Percentiles rank a stretch among this genome's conserved stretches.
These are phyloP conservation scores for Oxycera nigricornis DNA, from an alignment of 2,888 invertebrate genomes.

Conservation along the genomic window DNA sequence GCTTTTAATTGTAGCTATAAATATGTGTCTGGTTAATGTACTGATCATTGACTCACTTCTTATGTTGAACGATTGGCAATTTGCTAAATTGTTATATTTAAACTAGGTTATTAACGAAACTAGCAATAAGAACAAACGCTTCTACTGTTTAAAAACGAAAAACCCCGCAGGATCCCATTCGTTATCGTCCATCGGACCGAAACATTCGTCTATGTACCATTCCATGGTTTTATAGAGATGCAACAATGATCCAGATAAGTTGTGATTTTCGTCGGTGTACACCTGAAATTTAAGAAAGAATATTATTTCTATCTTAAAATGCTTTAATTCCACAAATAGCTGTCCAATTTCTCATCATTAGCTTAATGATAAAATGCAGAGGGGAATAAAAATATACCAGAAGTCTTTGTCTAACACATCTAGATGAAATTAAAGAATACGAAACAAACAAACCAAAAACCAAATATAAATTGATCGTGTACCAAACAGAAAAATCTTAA, in stretches of 20 bases:
- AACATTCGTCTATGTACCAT: conserved; percentile 84
- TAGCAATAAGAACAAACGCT: not conserved
- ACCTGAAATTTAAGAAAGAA: conserved; percentile 66
- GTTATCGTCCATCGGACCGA: conserved; percentile 73
- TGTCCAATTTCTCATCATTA: no score
- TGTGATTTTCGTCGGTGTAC: conserved; percentile 86
- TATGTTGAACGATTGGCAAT: not conserved
- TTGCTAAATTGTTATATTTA: not conserved
- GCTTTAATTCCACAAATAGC: no score
- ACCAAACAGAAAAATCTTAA: no score
- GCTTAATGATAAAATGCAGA: no score
- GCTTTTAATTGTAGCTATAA: not conserved
- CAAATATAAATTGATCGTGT: no score
- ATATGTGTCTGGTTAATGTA: not conserved
- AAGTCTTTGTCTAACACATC: no score
- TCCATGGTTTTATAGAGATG: conserved; percentile 87
- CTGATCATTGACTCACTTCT: not conserved
- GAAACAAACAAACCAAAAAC: not conserved
- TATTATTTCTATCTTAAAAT: not conserved
- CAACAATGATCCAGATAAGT: conserved; percentile 73
- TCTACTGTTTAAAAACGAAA: conserved; percentile 62
- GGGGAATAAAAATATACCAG: no score
- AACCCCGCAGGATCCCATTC: conserved; percentile 72
- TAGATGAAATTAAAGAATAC: not conserved
- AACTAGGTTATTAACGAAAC: not conserved